Conservation (phyloP, 2,113 vertebrate species). For the Ginglymostoma cirratum region DNA sequence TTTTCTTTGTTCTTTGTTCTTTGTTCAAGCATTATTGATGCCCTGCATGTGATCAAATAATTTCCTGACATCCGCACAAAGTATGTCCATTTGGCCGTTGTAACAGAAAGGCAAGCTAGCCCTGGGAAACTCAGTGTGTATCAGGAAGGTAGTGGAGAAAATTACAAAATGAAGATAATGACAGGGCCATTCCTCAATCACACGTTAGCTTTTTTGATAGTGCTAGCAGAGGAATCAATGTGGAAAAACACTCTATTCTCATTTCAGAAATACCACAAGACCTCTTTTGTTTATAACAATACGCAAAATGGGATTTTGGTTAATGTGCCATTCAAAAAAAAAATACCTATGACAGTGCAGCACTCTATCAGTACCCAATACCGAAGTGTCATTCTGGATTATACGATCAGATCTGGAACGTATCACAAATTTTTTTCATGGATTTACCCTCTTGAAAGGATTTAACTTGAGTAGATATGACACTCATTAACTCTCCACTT, state of each 20-base stretch:
- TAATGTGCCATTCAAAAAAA: too few species aligned
- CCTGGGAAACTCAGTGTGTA: too few species aligned
- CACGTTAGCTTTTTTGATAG: not conserved
- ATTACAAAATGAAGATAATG: not conserved
- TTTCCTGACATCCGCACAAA: too few species aligned
- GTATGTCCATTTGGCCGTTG: too few species aligned
- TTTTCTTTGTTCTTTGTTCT: too few species aligned
- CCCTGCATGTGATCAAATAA: too few species aligned
- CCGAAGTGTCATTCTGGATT: not conserved
- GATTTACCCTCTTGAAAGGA: not conserved
- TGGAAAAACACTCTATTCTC: not conserved
- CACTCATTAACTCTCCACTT: not conserved
- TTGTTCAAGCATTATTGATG: too few species aligned
- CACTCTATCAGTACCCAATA: not conserved
- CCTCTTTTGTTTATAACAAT: not conserved
- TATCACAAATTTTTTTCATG: not conserved
- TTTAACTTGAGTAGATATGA: not conserved
- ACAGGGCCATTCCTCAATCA: not conserved
- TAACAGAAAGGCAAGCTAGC: too few species aligned
- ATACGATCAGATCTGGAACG: not conserved
- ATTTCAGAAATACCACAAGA: not conserved
- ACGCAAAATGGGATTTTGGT: too few species aligned
- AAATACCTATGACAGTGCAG: not conserved
- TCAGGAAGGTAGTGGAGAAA: not conserved
- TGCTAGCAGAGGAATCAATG: not conserved